Percentiles rank a stretch among this genome's conserved stretches.
phyloP scores from a whole-genome alignment of 2,888 invertebrate species.

The Acanthosoma haemorrhoidale region DNA sequence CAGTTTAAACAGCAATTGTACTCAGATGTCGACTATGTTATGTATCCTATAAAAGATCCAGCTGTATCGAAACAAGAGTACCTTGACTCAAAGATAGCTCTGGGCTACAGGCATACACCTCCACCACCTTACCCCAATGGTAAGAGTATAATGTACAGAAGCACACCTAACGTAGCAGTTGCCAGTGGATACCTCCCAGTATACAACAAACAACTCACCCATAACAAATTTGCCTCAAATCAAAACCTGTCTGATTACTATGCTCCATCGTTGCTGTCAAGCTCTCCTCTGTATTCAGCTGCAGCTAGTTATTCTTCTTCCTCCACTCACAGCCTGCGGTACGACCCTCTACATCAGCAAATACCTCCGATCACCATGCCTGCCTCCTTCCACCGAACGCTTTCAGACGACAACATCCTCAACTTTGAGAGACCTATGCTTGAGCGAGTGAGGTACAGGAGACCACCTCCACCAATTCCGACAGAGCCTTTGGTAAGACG shows the following conservation, averaged over 20 bases:
- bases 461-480: constrained; percentile 51
- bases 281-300: constrained; percentile 49
- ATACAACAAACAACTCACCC: constrained; percentile 39
- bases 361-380: constrained; percentile 50
- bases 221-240: constrained; percentile 42
- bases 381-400: constrained; percentile 59
- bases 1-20: constrained; percentile 84
- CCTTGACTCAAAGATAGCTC: constrained; percentile 76
- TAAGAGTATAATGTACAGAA: constrained; percentile 71
- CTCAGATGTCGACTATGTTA: constrained; percentile 86
- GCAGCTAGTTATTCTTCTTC: constrained; percentile 48
- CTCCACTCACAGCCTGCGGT: constrained; percentile 47
- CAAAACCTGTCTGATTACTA: constrained; percentile 42
- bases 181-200: constrained; percentile 41
- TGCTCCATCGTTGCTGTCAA: constrained; percentile 59
- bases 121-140: constrained; percentile 46
- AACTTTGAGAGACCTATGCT: constrained; percentile 49
- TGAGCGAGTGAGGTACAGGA: constrained; percentile 40
- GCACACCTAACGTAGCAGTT: constrained; percentile 65
- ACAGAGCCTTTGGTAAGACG: constrained; percentile 26
- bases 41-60: constrained; percentile 84
- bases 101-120: constrained; percentile 40
- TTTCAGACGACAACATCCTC: constrained; percentile 76
- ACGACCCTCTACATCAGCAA: constrained; percentile 52
- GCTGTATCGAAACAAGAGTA: constrained; percentile 86